Conservation (phyloP, 2,113 vertebrate species). For the Cryptoleucopteryx plumbea region DNA sequence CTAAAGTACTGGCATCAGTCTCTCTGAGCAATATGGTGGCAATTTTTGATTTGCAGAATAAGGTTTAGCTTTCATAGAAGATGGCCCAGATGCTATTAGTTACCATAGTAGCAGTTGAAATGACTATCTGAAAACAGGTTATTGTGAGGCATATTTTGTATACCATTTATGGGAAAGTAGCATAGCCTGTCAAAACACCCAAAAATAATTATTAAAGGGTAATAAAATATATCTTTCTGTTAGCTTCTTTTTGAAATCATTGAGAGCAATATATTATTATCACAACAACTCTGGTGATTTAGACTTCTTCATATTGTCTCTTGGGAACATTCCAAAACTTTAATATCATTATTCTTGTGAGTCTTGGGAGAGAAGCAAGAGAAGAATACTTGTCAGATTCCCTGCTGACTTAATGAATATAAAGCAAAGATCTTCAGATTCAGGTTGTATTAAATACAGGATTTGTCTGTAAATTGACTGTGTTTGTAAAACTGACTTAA, state of each 20-base stretch:
- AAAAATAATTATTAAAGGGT: conserved; percentile 13
- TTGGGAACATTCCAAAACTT: conserved; percentile 40
- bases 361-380: neutral
- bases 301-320: neutral
- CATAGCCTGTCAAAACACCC: neutral
- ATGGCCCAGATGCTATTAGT: neutral
- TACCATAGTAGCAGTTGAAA: neutral
- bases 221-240: neutral
- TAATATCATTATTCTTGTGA: conserved; percentile 27
- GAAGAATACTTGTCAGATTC: conserved; percentile 21
- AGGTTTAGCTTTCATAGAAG: neutral
- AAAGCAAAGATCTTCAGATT: conserved; percentile 2
- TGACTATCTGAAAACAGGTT: neutral
- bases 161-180: neutral
- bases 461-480: neutral
- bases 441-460: neutral
- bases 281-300: neutral
- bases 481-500: neutral
- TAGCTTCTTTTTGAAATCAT: conserved; percentile 17
- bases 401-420: neutral
- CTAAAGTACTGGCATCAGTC: neutral
- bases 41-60: neutral
- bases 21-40: neutral
- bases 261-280: neutral
- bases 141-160: neutral